phyloP scores from a whole-genome alignment of 2,888 invertebrate species.

The Ganaspis brasiliensis region DNA sequence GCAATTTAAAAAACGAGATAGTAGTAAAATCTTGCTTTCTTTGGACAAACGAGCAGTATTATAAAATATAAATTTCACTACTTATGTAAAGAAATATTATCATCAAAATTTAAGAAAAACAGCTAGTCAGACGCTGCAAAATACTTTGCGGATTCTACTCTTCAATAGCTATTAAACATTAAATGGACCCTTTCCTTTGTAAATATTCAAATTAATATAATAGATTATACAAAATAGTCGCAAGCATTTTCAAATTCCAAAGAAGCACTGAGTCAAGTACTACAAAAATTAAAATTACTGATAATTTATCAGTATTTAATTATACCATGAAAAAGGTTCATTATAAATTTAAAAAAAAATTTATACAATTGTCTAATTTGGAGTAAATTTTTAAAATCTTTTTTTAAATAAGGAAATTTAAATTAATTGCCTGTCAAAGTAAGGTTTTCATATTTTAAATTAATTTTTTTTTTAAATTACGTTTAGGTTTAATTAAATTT shows the following conservation, averaged over 20 bases:
- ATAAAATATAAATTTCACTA: constrained; percentile 23
- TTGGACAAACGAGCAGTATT: constrained; percentile 26
- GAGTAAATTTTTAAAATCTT: no score
- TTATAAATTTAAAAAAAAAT: background rate
- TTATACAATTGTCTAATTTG: no score
- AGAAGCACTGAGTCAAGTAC: constrained; percentile 13
- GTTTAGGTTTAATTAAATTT: no score
- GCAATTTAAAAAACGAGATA: background rate
- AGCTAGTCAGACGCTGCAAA: constrained; percentile 6
- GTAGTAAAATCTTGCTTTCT: constrained; percentile 32
- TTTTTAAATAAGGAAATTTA: no score
- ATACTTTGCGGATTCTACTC: background rate
- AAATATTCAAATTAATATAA: constrained; percentile 10
- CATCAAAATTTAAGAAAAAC: constrained; percentile 1
- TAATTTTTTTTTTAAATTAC: no score
- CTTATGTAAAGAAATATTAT: constrained; percentile 18
- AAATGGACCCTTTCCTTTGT: constrained; percentile 17
- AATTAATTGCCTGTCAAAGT: no score
- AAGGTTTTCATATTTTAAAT: no score
- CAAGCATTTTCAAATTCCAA: constrained; percentile 23
- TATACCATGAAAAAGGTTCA: background rate
- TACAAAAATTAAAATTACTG: background rate
- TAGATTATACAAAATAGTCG: background rate
- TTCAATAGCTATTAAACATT: background rate
- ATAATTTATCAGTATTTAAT: background rate